phyloP scores from a whole-genome alignment of 2,797 vertebrate genomes.

The Crenuchus spilurus region DNA sequence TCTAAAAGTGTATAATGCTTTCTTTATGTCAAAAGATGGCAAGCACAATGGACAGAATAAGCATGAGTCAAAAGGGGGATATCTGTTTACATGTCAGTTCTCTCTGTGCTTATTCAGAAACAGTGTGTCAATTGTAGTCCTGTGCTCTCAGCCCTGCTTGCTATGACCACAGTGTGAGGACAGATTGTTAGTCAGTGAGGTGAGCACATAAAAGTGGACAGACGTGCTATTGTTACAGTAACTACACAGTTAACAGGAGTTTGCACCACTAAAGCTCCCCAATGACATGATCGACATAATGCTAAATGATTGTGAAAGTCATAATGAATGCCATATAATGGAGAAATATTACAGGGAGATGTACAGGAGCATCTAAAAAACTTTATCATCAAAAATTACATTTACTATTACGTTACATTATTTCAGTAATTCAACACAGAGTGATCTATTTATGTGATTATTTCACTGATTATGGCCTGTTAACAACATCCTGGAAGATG shows the following conservation, averaged over 20 bases:
- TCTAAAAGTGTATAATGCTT: neutral
- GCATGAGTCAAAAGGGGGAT: neutral
- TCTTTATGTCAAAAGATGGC: constrained; percentile 3
- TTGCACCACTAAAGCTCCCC: neutral
- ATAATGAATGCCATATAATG: too few relatives aligned
- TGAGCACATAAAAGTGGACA: constrained; percentile 28
- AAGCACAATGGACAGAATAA: neutral
- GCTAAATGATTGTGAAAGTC: too few relatives aligned
- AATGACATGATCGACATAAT: neutral
- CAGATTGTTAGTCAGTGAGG: constrained; percentile 20
- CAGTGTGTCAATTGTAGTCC: constrained; percentile 39
- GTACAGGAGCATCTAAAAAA: too few relatives aligned
- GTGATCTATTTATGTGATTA: too few relatives aligned
- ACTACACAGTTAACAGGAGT: neutral
- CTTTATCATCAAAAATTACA: too few relatives aligned
- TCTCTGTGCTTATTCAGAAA: constrained; percentile 20
- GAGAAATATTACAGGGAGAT: neutral
- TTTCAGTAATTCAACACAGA: too few relatives aligned
- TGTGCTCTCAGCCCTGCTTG: constrained; percentile 16
- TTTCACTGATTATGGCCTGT: too few relatives aligned
- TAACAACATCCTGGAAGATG: too few relatives aligned
- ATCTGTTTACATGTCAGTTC: constrained; percentile 17
- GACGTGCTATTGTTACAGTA: constrained; percentile 26
- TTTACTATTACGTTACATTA: too few relatives aligned
- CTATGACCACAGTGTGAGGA: constrained; percentile 23